Percentiles rank a stretch among this genome's conserved stretches.
These are phyloP conservation scores for Sarotherodon lohbergeri DNA, from an alignment of 2,113 vertebrate species.

Conservation along the genomic window DNA sequence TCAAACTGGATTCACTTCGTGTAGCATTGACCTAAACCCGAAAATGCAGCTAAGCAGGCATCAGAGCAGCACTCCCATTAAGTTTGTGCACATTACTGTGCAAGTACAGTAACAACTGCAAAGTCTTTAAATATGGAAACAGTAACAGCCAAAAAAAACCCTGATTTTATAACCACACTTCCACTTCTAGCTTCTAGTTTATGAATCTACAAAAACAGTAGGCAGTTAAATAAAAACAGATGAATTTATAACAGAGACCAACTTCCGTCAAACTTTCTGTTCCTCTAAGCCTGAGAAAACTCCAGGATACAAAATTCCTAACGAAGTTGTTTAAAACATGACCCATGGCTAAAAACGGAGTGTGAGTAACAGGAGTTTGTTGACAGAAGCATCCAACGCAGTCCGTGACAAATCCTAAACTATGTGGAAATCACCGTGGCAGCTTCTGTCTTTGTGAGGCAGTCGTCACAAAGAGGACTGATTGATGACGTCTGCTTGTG, in stretches of 20 bases:
- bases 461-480: neutral
- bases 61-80: neutral
- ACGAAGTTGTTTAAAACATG: neutral
- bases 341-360: neutral
- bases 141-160: accelerated
- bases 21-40: neutral
- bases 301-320: neutral
- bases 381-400: neutral
- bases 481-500: neutral
- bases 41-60: neutral
- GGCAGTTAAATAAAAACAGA: neutral
- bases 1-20: neutral
- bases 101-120: neutral
- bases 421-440: neutral
- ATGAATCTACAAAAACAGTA: neutral
- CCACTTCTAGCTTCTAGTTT: neutral
- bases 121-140: neutral
- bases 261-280: neutral
- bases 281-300: neutral
- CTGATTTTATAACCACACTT: neutral
- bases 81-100: neutral
- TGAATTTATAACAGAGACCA: neutral
- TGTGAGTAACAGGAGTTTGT: neutral
- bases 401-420: neutral
- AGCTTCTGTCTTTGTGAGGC: neutral